phyloP scores from a whole-genome alignment of 2,113 vertebrate genomes.

The Lophotis ruficrista region DNA sequence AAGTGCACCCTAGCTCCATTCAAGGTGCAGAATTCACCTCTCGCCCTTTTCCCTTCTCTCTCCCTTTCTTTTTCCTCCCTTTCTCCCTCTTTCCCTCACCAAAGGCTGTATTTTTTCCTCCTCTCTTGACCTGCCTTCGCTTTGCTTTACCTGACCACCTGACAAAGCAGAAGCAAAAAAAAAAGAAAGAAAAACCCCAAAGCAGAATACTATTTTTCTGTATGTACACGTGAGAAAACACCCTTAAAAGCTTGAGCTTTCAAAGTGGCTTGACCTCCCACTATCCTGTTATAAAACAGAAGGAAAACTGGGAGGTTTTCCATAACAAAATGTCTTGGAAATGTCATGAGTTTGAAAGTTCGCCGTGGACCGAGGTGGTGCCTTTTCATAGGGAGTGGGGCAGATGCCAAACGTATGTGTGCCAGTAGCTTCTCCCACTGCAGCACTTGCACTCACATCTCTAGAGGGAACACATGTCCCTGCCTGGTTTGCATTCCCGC shows the following conservation, averaged over 20 bases:
- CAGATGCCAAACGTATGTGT: accelerated
- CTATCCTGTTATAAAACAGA: neutral
- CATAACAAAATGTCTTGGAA: neutral
- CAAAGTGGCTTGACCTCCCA: neutral
- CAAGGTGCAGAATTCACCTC: neutral
- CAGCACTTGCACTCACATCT: neutral
- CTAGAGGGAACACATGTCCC: neutral
- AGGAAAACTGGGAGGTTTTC: neutral
- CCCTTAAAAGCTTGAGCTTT: neutral
- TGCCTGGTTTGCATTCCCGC: neutral
- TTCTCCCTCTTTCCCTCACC: neutral
- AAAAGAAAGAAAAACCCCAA: neutral
- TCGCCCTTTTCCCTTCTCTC: neutral
- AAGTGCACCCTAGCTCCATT: neutral
- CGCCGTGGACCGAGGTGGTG: accelerated
- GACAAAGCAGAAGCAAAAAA: neutral
- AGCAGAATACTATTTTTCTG: neutral
- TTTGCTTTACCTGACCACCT: neutral
- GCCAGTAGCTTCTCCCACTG: neutral
- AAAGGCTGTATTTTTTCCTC: neutral
- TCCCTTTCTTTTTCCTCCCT: neutral
- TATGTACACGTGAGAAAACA: neutral
- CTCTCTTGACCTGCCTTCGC: neutral
- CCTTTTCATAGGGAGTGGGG: neutral
- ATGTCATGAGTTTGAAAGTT: neutral